Conservation (phyloP, 1,140 invertebrate genomes). For the Drosophila simulans region DNA sequence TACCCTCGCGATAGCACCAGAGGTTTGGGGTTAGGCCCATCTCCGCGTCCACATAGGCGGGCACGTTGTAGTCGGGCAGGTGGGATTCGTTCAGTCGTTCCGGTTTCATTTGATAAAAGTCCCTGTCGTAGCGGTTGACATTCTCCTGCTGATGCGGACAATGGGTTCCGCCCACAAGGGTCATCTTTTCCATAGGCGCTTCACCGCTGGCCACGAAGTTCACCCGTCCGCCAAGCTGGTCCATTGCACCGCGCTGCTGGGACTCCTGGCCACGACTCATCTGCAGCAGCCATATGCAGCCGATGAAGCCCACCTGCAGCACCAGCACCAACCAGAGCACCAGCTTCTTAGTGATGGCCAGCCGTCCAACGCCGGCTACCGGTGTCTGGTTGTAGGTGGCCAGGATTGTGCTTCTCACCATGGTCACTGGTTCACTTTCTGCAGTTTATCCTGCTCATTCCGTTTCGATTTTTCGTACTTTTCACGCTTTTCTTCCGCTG, state of each 20-base stretch:
- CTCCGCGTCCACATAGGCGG: constrained; percentile 43
- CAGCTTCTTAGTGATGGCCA: constrained; percentile 68
- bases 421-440: constrained; percentile 22
- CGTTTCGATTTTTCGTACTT: constrained; percentile 5
- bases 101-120: constrained; percentile 67
- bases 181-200: neutral
- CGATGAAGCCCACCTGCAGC: constrained; percentile 70
- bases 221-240: constrained; percentile 29
- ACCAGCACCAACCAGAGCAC: constrained; percentile 73
- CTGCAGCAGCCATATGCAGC: constrained; percentile 75
- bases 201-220: constrained; percentile 46
- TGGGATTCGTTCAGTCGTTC: constrained; percentile 54
- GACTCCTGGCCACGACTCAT: constrained; percentile 43
- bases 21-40: constrained; percentile 85
- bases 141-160: constrained; percentile 53
- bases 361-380: constrained; percentile 26
- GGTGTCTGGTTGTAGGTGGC: constrained; percentile 6
- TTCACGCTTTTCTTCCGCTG: constrained; percentile 11
- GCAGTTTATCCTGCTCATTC: constrained; percentile 22
- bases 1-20: constrained; percentile 86
- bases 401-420: constrained; percentile 45
- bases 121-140: constrained; percentile 60
- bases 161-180: neutral
- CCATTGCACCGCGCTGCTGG: constrained; percentile 13
- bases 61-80: constrained; percentile 51